Conservation (phyloP, 2,888 invertebrate genomes). For the Ormyrus rosae region DNA sequence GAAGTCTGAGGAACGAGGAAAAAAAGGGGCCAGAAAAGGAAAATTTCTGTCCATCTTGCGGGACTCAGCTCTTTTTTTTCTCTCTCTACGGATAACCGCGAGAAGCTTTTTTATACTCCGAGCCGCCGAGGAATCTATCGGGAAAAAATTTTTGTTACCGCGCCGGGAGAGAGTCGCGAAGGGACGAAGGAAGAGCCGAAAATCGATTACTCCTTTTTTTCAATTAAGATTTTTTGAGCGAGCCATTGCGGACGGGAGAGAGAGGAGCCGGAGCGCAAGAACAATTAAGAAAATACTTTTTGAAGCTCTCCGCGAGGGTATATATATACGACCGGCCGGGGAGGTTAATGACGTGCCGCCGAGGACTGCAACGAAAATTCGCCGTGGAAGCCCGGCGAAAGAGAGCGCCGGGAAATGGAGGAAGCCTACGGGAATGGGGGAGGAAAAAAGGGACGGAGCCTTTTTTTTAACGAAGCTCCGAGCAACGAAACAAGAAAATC, state of each 20-base stretch:
- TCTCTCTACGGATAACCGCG: conserved; percentile 4
- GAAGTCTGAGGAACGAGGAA: conserved; percentile 28
- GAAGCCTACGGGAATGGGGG: neutral
- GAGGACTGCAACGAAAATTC: neutral
- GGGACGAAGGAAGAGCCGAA: too few species aligned
- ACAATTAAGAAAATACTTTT: too few species aligned
- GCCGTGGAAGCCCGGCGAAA: neutral
- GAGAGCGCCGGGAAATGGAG: neutral
- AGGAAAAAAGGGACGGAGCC: neutral
- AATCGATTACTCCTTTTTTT: too few species aligned
- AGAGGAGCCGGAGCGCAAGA: too few species aligned
- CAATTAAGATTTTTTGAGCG: too few species aligned
- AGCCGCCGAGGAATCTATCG: conserved; percentile 28
- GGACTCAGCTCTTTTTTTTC: conserved; percentile 30
- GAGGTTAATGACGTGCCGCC: too few species aligned
- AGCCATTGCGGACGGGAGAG: too few species aligned
- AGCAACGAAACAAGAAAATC: conserved; percentile 10
- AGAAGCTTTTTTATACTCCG: conserved; percentile 29
- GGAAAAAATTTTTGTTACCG: conserved; percentile 24
- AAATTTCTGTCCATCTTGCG: conserved; percentile 43
- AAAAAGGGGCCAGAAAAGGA: conserved; percentile 49
- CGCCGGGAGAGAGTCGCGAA: too few species aligned
- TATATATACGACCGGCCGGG: too few species aligned
- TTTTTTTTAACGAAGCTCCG: neutral
- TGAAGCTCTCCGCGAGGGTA: too few species aligned